Percentiles rank a stretch among this genome's conserved stretches.
These are phyloP conservation scores for Ctenoplectra terminalis DNA, from an alignment of 1,140 invertebrate genomes.

Conservation along the genomic window DNA sequence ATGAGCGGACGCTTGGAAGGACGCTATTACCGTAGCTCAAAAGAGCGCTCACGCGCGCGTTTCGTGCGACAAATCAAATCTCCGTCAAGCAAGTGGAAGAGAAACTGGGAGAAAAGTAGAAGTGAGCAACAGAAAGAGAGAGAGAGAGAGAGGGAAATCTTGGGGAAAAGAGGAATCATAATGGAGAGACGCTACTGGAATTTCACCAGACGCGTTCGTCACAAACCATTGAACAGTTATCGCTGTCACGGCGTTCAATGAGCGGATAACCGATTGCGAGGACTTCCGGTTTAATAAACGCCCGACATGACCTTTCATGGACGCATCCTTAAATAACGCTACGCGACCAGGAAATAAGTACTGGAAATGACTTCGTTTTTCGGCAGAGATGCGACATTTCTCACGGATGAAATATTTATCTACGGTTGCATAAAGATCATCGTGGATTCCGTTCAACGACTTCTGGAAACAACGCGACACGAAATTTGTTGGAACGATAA, in stretches of 20 bases:
- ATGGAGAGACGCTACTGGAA: constrained; percentile 62
- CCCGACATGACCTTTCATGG: constrained; percentile 41
- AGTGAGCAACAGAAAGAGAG: too few species aligned
- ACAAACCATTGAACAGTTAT: constrained; percentile 71
- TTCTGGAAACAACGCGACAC: not conserved
- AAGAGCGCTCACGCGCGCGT: constrained; percentile 48
- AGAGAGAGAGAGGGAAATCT: not conserved
- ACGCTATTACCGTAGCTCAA: constrained; percentile 70
- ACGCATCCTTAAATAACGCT: constrained; percentile 15
- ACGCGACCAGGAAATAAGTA: not conserved
- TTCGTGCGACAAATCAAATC: constrained; percentile 70
- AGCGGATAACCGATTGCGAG: constrained; percentile 58
- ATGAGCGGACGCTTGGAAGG: constrained; percentile 61
- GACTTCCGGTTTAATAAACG: constrained; percentile 63
- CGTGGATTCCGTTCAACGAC: not conserved
- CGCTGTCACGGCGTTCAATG: constrained; percentile 64
- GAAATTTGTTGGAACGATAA: not conserved
- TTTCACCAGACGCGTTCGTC: constrained; percentile 65
- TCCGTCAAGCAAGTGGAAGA: constrained; percentile 62
- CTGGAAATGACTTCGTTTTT: not conserved
- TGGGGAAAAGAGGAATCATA: constrained; percentile 34
- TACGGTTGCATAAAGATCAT: not conserved
- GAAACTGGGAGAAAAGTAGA: too few species aligned
- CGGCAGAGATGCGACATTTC: constrained; percentile 5
- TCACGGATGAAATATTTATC: not conserved